phyloP scores from a whole-genome alignment of 2,797 vertebrate genomes.

The Urocyon cinereoargenteus region DNA sequence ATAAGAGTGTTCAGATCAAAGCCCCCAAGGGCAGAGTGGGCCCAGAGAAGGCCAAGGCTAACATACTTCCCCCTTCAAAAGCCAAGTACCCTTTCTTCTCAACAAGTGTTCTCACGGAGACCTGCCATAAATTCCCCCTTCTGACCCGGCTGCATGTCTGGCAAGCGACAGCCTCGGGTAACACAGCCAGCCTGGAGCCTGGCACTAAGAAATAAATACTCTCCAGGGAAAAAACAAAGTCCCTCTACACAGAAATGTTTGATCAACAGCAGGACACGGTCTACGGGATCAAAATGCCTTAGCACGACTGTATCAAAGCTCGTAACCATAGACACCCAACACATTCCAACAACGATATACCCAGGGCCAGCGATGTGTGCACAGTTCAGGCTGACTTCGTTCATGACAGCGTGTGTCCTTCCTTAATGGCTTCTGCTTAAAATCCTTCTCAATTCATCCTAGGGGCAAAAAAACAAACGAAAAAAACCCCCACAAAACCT shows the following conservation, averaged over 20 bases:
- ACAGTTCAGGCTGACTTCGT: background rate
- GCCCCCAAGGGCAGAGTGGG: background rate
- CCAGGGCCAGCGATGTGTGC: fast-evolving
- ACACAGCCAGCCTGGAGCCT: background rate
- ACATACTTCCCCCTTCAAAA: background rate
- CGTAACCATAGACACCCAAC: background rate
- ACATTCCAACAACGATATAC: fast-evolving
- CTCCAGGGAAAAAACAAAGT: background rate
- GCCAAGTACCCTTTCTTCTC: background rate
- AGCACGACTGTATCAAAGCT: too few species aligned
- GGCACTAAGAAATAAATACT: background rate
- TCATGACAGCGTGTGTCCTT: background rate
- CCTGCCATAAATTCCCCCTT: background rate
- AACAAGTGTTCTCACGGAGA: too few species aligned
- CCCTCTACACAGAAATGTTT: background rate
- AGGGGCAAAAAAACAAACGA: fast-evolving
- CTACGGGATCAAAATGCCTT: background rate
- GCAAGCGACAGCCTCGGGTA: background rate
- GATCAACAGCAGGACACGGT: background rate
- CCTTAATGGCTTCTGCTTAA: background rate
- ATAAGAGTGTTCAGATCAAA: background rate
- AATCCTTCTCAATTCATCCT: background rate
- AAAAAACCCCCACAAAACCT: background rate
- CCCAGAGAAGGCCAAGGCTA: background rate
- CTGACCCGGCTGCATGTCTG: background rate